Percentiles rank a stretch among this genome's conserved stretches.
These are phyloP conservation scores for Biston betularia DNA, from an alignment of 2,888 invertebrate genomes.

Conservation along the genomic window DNA sequence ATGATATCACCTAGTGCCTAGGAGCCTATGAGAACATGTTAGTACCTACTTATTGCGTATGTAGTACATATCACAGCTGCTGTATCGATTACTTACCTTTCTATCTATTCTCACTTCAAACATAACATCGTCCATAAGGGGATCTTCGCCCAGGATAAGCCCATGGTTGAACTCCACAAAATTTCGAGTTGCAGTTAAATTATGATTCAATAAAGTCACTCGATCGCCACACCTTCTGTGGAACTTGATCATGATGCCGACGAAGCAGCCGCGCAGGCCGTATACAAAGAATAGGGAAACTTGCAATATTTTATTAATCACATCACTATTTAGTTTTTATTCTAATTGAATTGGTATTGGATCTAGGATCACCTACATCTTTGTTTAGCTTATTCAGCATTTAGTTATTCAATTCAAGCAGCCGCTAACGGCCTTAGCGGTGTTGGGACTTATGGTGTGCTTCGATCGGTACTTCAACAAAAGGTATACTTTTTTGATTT, in stretches of 20 bases:
- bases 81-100: slow-evolving; percentile 87
- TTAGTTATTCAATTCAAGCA: too few relatives aligned
- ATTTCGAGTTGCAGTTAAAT: slow-evolving; percentile 92
- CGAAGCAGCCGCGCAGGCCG: slow-evolving; percentile 3
- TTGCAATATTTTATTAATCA: neutral
- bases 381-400: neutral
- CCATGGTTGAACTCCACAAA: slow-evolving; percentile 95
- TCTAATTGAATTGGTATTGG: neutral
- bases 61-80: neutral
- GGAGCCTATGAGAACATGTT: too few relatives aligned
- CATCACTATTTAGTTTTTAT: neutral
- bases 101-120: slow-evolving; percentile 96
- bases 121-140: slow-evolving; percentile 92
- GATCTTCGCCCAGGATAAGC: slow-evolving; percentile 93
- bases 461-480: too few relatives aligned
- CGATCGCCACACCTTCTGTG: slow-evolving; percentile 94
- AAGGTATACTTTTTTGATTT: too few relatives aligned
- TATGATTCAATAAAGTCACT: slow-evolving; percentile 93
- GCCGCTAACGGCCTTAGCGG: too few relatives aligned
- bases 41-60: too few relatives aligned
- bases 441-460: too few relatives aligned
- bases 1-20: neutral
- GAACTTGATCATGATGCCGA: slow-evolving; percentile 83
- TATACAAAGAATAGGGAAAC: neutral
- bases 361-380: neutral